Conservation (phyloP, 2,888 invertebrate species). For the Zele albiditarsus region DNA sequence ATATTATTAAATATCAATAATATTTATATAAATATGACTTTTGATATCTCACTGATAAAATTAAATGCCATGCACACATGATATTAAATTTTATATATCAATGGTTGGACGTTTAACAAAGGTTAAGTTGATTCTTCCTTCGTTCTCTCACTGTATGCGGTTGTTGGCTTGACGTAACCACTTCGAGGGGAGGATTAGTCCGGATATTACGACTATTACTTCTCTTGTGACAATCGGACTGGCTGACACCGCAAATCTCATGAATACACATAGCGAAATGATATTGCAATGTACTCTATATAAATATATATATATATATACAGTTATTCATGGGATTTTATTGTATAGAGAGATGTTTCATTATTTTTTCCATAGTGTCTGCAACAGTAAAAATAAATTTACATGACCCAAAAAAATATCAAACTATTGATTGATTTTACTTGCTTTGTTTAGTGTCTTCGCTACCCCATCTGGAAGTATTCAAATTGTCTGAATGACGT, state of each 20-base stretch:
- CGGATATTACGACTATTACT: slow-evolving; percentile 42
- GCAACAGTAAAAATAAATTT: neutral
- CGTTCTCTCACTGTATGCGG: slow-evolving; percentile 1
- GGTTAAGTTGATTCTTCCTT: slow-evolving; percentile 17
- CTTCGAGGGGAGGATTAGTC: slow-evolving; percentile 31
- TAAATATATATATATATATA: neutral
- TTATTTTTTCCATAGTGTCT: neutral
- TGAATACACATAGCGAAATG: slow-evolving; percentile 21
- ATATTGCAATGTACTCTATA: neutral
- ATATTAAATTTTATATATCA: neutral
- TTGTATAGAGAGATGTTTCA: too few relatives aligned
- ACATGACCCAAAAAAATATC: neutral
- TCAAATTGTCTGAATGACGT: neutral
- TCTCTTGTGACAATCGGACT: slow-evolving; percentile 32
- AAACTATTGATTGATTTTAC: neutral
- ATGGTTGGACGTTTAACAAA: slow-evolving; percentile 8
- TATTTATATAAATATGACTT: neutral
- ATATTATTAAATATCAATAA: too few relatives aligned
- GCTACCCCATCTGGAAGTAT: neutral
- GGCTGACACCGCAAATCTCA: slow-evolving; percentile 36
- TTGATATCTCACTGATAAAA: neutral
- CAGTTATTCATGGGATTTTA: neutral
- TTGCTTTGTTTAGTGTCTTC: neutral
- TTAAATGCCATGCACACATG: neutral
- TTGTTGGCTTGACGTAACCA: slow-evolving; percentile 25